Evolutionary conservation across 2,113 vertebrate species (phyloP).

Genomic region (Acrocephalus arundinaceus): DNA sequence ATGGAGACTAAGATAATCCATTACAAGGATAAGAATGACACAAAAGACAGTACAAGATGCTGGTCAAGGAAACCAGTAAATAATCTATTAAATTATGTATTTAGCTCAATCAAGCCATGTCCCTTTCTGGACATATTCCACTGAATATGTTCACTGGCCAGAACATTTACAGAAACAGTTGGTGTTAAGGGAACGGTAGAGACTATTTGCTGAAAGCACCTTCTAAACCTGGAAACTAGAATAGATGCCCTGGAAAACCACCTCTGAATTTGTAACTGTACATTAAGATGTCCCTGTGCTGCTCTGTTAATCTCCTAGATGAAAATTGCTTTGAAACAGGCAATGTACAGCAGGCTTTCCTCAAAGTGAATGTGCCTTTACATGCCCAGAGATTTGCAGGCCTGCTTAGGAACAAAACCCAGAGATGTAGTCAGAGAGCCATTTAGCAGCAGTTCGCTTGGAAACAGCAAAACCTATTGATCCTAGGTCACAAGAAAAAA

Average conservation of each 20-base stretch:
- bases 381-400: conserved; percentile 44
- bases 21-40: conserved; percentile 23
- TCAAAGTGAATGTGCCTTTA: conserved; percentile 16
- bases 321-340: conserved; percentile 37
- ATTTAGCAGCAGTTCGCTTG: conserved; percentile 48
- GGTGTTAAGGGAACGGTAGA: conserved; percentile 5
- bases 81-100: conserved; percentile 21
- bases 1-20: conserved; percentile 9
- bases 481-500: conserved; percentile 49
- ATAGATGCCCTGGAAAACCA: conserved; percentile 9
- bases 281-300: conserved; percentile 16
- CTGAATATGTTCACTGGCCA: background rate
- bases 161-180: conserved; percentile 1
- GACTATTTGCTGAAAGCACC: conserved; percentile 9
- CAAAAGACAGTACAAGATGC: background rate
- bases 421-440: conserved; percentile 26
- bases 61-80: conserved; percentile 7
- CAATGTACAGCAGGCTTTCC: background rate
- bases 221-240: conserved; percentile 13
- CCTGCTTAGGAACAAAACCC: conserved; percentile 31
- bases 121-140: background rate
- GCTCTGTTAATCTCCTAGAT: conserved; percentile 14
- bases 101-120: background rate
- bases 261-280: background rate
- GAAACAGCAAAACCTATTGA: conserved; percentile 63